A percentile compares a stretch with the other conserved stretches of the same genome.
phyloP scores from a whole-genome alignment of 2,888 invertebrate genomes.

The Andrena minutula region DNA sequence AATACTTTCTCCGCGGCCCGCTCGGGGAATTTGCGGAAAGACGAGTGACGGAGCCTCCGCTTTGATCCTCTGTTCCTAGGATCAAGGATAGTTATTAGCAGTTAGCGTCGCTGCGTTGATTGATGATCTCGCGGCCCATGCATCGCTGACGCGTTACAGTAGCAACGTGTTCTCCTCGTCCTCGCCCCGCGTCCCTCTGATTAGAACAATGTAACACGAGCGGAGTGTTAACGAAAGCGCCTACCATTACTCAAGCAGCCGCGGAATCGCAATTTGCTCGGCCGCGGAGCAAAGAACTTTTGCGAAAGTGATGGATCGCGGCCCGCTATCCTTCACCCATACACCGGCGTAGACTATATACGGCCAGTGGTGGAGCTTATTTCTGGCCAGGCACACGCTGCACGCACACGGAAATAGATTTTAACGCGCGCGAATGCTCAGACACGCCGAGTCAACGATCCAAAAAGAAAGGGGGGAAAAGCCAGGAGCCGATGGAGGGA shows the following conservation, averaged over 20 bases:
- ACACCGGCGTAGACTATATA: conserved; percentile 49
- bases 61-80: not conserved
- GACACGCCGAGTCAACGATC: conserved; percentile 61
- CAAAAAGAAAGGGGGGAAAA: conserved; percentile 26
- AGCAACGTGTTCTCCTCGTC: not conserved
- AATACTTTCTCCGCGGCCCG: not conserved
- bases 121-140: not conserved
- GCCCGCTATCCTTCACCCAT: conserved; percentile 42
- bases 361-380: conserved; percentile 45
- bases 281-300: conserved; percentile 2
- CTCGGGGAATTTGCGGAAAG: not conserved
- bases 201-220: not conserved
- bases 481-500: not conserved
- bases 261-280: conserved; percentile 13
- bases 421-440: conserved; percentile 38
- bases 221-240: conserved; percentile 20
- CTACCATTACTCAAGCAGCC: conserved; percentile 27
- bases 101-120: not conserved
- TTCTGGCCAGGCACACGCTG: conserved; percentile 56
- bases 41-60: no score
- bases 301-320: conserved; percentile 54
- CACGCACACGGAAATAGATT: conserved; percentile 60
- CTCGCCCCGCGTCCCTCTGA: not conserved
- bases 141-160: not conserved
- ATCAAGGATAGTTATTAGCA: not conserved